A percentile compares a stretch with the other conserved stretches of the same genome.
phyloP scores from a whole-genome alignment of 2,113 vertebrate species.

The Cephalopholis sonnerati region DNA sequence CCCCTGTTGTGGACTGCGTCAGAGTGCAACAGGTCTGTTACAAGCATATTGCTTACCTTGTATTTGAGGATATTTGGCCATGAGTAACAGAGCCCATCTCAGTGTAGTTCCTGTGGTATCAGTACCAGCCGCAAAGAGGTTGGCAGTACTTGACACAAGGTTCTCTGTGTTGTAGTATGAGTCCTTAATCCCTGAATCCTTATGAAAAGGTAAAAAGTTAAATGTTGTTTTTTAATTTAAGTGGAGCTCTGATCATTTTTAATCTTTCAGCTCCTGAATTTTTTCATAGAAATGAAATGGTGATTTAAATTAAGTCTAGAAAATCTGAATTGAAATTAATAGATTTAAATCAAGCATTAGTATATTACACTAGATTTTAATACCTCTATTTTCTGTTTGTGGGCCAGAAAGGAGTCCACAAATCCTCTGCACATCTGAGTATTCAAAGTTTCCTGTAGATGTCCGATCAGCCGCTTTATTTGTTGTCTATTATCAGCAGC shows the following conservation, averaged over 20 bases:
- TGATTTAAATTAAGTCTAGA: neutral
- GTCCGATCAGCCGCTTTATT: neutral
- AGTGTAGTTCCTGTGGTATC: neutral
- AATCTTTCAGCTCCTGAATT: too few species aligned
- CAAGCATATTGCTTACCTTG: neutral
- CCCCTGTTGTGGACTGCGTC: too few species aligned
- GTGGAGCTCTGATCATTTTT: neutral
- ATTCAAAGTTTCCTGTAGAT: neutral
- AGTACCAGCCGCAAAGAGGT: neutral
- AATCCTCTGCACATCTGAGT: neutral
- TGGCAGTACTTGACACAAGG: neutral
- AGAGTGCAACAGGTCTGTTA: too few species aligned
- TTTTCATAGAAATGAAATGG: too few species aligned
- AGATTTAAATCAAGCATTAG: neutral
- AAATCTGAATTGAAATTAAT: neutral
- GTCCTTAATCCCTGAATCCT: neutral
- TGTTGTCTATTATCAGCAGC: neutral
- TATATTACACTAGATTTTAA: neutral
- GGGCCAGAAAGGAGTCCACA: neutral
- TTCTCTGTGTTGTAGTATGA: neutral
- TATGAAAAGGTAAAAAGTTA: neutral
- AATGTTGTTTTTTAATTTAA: neutral
- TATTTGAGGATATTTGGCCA: constrained; percentile 4
- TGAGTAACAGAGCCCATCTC: neutral
- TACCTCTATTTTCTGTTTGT: constrained; percentile 7